Evolutionary conservation across 2,113 vertebrate genomes (phyloP), one percentile per base, ranked within the genome.

Genomic region (Alethe castanea): DNA sequence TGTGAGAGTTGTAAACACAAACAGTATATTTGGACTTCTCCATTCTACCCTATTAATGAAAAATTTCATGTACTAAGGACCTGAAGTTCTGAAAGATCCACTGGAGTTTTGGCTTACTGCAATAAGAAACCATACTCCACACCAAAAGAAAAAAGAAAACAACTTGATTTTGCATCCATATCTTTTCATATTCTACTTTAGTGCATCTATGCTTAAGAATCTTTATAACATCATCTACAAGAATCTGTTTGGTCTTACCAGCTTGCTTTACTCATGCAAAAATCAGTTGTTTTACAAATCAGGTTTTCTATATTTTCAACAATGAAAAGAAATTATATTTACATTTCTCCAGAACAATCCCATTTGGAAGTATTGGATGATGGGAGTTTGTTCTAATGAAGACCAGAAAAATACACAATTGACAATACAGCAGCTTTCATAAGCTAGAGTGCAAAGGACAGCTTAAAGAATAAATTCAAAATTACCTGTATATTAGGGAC

Each of bases 401-500:
- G 22, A 86, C 42, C 56, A 81, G 26, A 83, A 88, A 81, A 74
- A 31, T 8, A 67, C 1, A 9, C 20, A 52, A 83, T 65, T 86
- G 70, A 83, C 14, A 89, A 16, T 16, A 70, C 3, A 20, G 14
- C 36, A 86, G 25, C 20, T 48, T 66, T 42, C 12, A 4, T n/a
- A 60, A 2, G 6, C 33, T 35, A 18, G 12, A 65, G 12, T 26
- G 10, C 29, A 85, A 92, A 91, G 15, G 5, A 38, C 19, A 87
- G 76, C 5, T 35, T 36, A 31, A 66, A 71, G 28, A 88, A 61
- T 29, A 85, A 84, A 94, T 53, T 86, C 28, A 77, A 24, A 65
- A 65, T 95, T 97, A 98, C 98, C 98, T 98, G 98, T 76, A 92
- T 81, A 48, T 70, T 79, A 23, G 97, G 90, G 80, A 90, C 9